Base-by-base conservation (phyloP, 2,113 vertebrate species). In the Macaca mulatta region DNA sequence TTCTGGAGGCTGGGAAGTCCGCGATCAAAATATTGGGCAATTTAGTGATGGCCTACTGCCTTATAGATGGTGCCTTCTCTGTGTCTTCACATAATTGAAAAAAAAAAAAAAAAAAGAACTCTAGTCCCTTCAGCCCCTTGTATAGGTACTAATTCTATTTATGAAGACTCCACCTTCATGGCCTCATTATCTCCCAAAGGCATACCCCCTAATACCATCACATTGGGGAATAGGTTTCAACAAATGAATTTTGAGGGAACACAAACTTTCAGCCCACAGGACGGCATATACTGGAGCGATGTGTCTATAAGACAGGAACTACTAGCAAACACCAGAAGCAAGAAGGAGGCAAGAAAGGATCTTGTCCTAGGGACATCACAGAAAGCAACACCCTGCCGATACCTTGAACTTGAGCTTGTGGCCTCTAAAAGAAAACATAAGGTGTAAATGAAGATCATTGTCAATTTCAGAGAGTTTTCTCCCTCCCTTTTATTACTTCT, bases 401-500 rank as follows among this genome's bases (percentile, higher is more conserved):
- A 64, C 10, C 12, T n/a, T 27, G 6, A 93, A 77, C 5, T 67
- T 32, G 27, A 64, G 27, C 61, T 32, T 64, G 27, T 30, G 61
- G 61, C 61, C 27, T 32, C 27, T 32, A 6, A 64, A 18, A 69
- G 72, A 50, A 80, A 91, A 59, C 22, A 61, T 3, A 77, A 48
- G 14, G 2, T 64, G 61, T 64, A 79, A n/a, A 13, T 84, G 6
- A 59, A 93, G 23, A 85, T 61, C 17, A 32, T 69, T 81, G 96
- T 67, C 25, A 69, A 48, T 59, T 81, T 45, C 27, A 23, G 13
- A 13, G 40, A 43, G 0, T 38, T 75, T 81, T 59, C 43, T 10
- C 30, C 10, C 22, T 40, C 18, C 17, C 3, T 95, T 70, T 94
- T 90, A 74, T 83, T 93, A 88, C 17, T 81, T 96, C 40, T 79